Percentiles rank a stretch among this genome's conserved stretches.
Evolutionary conservation across 2,888 invertebrate species (phyloP).

Genomic region (Zaprionus obscuricornis): DNA sequence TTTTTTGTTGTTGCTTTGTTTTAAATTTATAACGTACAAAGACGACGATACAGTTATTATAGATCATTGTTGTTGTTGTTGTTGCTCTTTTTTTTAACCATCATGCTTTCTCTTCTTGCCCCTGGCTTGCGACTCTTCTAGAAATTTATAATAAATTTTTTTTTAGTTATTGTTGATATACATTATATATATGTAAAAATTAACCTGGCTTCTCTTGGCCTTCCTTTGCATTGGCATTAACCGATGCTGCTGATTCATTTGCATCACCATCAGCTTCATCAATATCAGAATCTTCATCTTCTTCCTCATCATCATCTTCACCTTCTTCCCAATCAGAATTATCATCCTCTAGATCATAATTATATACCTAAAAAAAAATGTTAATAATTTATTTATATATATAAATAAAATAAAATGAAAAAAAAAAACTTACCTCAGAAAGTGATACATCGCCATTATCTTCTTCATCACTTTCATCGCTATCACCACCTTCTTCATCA

Average conservation of each 20-base stretch:
- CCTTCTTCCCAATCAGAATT: conserved; percentile 88
- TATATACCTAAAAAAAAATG: conserved; percentile 79
- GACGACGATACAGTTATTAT: conserved; percentile 68
- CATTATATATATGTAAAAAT: not conserved
- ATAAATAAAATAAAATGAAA: not conserved
- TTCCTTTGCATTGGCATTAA: conserved; percentile 62
- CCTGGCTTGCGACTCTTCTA: conserved; percentile 85
- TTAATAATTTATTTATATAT: not conserved
- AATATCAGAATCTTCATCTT: conserved; percentile 85
- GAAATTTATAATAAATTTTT: conserved; percentile 6
- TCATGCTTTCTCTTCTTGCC: conserved; percentile 90
- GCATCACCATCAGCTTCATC: conserved; percentile 83
- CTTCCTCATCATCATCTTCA: conserved; percentile 85
- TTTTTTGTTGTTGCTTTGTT: conserved; percentile 38
- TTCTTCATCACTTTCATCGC: conserved; percentile 86
- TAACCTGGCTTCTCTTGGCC: conserved; percentile 65
- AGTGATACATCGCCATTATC: conserved; percentile 84
- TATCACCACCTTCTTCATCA: conserved; percentile 85
- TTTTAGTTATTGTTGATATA: not conserved
- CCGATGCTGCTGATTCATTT: conserved; percentile 71
- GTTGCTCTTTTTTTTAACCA: conserved; percentile 81
- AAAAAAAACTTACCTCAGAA: conserved; percentile 68
- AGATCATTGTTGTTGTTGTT: no score
- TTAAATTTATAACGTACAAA: conserved; percentile 74
- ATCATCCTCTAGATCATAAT: conserved; percentile 86